Evolutionary conservation across 2,888 invertebrate genomes (phyloP).

Genomic region (Flexamia atlantica): DNA sequence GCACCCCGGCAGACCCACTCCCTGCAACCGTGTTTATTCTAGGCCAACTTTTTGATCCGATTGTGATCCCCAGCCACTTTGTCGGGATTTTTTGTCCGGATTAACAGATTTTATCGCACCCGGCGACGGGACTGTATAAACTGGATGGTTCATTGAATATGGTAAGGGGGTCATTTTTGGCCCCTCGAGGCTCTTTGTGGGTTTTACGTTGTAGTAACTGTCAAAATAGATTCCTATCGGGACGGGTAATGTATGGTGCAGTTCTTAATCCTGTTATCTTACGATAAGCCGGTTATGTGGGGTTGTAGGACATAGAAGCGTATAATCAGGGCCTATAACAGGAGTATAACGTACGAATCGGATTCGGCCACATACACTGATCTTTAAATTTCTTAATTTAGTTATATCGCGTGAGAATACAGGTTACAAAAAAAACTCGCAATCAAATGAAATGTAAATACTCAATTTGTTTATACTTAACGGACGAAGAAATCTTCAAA

Average conservation of each 20-base stretch:
- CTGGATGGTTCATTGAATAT: constrained; percentile 49
- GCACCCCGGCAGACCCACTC: not conserved
- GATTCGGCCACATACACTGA: too few relatives aligned
- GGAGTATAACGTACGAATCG: too few relatives aligned
- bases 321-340: too few relatives aligned
- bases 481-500: too few relatives aligned
- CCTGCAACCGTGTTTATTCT: constrained; percentile 47
- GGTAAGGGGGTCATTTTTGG: not conserved
- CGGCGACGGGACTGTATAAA: constrained; percentile 32
- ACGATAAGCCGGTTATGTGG: not conserved
- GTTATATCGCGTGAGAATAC: too few relatives aligned
- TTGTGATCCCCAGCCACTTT: constrained; percentile 39
- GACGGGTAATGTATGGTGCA: constrained; percentile 1
- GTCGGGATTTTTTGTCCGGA: constrained; percentile 46
- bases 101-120: constrained; percentile 54
- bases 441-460: too few relatives aligned
- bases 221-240: constrained; percentile 25
- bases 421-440: too few relatives aligned
- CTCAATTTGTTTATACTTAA: too few relatives aligned
- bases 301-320: too few relatives aligned
- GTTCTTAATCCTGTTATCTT: not conserved
- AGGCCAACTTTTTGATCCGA: constrained; percentile 58
- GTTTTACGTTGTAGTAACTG: constrained; percentile 25
- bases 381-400: too few relatives aligned
- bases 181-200: constrained; percentile 12